These are phyloP conservation scores for Telmatochromis sp. DNA, from an alignment of 2,113 vertebrate genomes.

Conservation along the genomic window DNA sequence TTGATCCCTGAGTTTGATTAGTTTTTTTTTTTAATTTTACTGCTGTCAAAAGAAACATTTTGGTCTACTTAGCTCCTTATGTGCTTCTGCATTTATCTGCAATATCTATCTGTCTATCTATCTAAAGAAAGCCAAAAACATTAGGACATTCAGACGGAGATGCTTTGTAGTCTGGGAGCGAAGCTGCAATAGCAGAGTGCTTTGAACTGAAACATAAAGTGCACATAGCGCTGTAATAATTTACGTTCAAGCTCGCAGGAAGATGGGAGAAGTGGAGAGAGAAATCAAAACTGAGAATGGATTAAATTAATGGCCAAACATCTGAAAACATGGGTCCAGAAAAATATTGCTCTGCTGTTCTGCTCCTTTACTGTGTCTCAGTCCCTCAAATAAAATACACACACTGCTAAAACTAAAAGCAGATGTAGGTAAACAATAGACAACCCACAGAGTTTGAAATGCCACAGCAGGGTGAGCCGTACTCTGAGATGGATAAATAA, in stretches of 20 bases:
- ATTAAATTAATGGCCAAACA: not conserved
- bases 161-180: not conserved
- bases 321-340: not conserved
- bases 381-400: not conserved
- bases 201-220: conserved; percentile 4
- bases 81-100: not conserved
- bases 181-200: not conserved
- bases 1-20: conserved; percentile 47
- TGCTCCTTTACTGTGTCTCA: not conserved
- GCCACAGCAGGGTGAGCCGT: not conserved
- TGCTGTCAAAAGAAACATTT: conserved; percentile 28
- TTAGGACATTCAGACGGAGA: not conserved
- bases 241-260: not conserved
- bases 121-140: not conserved
- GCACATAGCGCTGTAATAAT: not conserved
- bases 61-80: not conserved
- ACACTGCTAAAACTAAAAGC: not conserved
- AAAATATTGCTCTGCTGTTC: not conserved
- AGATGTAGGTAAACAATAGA: not conserved
- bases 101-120: not conserved
- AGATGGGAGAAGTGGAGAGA: not conserved
- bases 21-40: not conserved
- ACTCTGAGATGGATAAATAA: not conserved
- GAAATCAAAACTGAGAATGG: not conserved
- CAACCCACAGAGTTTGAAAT: not conserved